Conservation (phyloP, 2,888 invertebrate genomes). For the Acanthococcus lagerstroemiae region DNA sequence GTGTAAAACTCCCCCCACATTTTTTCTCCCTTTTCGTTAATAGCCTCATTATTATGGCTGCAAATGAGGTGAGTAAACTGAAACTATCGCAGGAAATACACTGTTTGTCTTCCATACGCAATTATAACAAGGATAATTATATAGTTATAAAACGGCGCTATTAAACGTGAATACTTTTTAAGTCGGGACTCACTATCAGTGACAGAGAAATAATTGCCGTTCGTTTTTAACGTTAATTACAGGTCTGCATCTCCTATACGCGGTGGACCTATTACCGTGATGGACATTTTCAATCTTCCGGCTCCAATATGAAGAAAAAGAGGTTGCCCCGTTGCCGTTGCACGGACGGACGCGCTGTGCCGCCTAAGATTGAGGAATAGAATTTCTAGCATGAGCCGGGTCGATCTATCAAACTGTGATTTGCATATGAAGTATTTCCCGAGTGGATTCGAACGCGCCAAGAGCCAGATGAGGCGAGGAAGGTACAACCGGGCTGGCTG, state of each 20-base stretch:
- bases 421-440: slow-evolving; percentile 28
- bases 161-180: slow-evolving; percentile 12
- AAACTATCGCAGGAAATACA: background rate
- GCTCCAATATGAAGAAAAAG: background rate
- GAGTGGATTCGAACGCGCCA: slow-evolving; percentile 2
- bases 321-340: background rate
- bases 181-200: slow-evolving; percentile 1
- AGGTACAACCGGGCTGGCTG: background rate
- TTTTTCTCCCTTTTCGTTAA: too few species aligned
- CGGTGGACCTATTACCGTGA: slow-evolving; percentile 5
- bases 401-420: slow-evolving; percentile 25
- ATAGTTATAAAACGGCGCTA: slow-evolving; percentile 19
- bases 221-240: slow-evolving; percentile 16
- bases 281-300: slow-evolving; percentile 18
- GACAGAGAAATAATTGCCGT: slow-evolving; percentile 20
- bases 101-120: background rate
- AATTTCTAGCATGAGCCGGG: background rate
- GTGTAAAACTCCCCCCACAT: too few species aligned
- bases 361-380: background rate
- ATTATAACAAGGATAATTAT: slow-evolving; percentile 14
- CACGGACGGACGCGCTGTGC: background rate
- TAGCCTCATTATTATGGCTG: too few species aligned
- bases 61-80: too few species aligned
- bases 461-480: background rate
- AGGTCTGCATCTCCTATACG: background rate